phyloP scores from a whole-genome alignment of 64 coral and sea anemone genomes.

The Platygyra sinensis region DNA sequence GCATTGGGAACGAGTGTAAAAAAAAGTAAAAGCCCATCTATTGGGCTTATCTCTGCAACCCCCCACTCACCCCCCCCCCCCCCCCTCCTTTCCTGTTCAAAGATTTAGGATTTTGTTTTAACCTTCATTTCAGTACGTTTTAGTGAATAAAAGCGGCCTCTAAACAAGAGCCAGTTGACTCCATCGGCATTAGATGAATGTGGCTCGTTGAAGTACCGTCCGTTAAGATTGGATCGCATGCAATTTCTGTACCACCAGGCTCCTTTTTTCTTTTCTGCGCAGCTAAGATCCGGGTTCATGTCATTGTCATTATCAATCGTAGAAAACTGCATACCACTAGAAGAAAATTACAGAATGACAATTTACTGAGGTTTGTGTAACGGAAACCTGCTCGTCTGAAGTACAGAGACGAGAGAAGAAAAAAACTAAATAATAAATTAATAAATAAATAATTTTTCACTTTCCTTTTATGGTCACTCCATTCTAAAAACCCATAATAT shows the following conservation, averaged over 20 bases:
- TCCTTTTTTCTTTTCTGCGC: background rate
- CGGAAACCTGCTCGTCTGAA: no score
- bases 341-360: background rate
- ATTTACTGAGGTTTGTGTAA: no score
- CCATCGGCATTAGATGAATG: background rate
- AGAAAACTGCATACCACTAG: slow-evolving; percentile 14
- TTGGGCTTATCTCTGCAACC: no score
- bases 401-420: no score
- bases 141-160: background rate
- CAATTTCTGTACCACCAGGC: slow-evolving; percentile 62
- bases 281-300: background rate
- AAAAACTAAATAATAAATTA: no score
- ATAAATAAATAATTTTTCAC: no score
- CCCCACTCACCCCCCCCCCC: no score
- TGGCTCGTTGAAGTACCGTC: background rate
- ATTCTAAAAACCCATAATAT: no score
- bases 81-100: no score
- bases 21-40: no score
- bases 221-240: slow-evolving; percentile 36
- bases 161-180: background rate
- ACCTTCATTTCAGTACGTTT: background rate
- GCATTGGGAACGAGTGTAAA: no score
- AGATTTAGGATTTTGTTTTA: background rate
- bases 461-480: no score
- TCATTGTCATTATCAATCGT: slow-evolving; percentile 49